Conservation (phyloP, 2,797 vertebrate species). For the Acomys russatus region DNA sequence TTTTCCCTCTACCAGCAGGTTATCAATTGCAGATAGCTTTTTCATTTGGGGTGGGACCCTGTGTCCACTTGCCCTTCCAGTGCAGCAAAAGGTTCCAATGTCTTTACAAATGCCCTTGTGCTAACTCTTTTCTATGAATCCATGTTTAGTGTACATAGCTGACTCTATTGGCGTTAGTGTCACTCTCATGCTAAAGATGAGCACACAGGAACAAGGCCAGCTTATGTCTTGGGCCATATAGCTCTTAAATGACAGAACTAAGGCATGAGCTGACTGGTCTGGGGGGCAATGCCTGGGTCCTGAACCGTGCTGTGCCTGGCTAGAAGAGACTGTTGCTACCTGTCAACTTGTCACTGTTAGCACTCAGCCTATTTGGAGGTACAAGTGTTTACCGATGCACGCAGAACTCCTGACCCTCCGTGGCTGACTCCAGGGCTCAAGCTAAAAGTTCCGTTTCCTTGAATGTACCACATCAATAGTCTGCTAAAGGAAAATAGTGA, state of each 20-base stretch:
- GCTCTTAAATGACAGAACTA: not conserved
- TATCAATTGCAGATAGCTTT: not conserved
- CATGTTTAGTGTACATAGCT: not conserved
- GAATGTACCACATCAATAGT: not conserved
- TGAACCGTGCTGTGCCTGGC: not conserved
- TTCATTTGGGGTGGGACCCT: not conserved
- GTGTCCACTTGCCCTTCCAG: not conserved
- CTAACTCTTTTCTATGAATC: not conserved
- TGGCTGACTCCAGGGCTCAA: slow-evolving; percentile 6
- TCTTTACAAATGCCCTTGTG: not conserved
- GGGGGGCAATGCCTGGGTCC: not conserved
- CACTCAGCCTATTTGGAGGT: not conserved
- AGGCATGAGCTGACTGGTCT: not conserved
- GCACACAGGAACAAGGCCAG: not conserved
- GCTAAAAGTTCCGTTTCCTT: slow-evolving; percentile 51
- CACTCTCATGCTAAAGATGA: slow-evolving; percentile 6
- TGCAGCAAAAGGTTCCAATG: not conserved
- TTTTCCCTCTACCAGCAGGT: not conserved
- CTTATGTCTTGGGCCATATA: not conserved
- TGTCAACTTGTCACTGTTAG: not conserved
- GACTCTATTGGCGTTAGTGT: not conserved
- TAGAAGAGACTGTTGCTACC: not conserved
- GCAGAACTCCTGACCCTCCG: not conserved
- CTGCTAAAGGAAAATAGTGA: slow-evolving; percentile 40
- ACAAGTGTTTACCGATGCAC: not conserved